Evolutionary conservation across 2,888 invertebrate species (phyloP).

Genomic region (Drosophila nigritarsus): DNA sequence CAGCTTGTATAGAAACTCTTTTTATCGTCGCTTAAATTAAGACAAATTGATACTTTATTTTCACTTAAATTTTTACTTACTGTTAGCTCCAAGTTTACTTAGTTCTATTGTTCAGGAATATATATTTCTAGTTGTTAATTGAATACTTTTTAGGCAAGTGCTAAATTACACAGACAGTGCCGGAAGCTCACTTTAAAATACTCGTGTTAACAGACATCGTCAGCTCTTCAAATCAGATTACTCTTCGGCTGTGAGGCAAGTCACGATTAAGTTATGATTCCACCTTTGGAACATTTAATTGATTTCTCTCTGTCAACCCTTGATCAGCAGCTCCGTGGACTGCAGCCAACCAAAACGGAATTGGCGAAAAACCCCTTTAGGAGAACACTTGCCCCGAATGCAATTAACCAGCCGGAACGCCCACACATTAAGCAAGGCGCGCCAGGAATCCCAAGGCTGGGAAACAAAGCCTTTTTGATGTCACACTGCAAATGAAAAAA

Average conservation of each 20-base stretch:
- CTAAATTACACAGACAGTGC: background rate
- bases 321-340: slow-evolving; percentile 55
- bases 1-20: background rate
- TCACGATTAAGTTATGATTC: background rate
- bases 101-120: background rate
- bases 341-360: slow-evolving; percentile 7
- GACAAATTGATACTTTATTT: background rate
- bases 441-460: slow-evolving; percentile 43
- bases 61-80: background rate
- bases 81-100: background rate
- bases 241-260: background rate
- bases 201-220: background rate
- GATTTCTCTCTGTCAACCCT: slow-evolving; percentile 54
- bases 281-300: slow-evolving; percentile 49
- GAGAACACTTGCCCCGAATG: slow-evolving; percentile 54
- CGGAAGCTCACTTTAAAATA: background rate
- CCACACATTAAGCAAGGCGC: slow-evolving; percentile 64
- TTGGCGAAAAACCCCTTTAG: slow-evolving; percentile 41
- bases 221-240: slow-evolving; percentile 21
- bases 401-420: slow-evolving; percentile 77
- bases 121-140: background rate
- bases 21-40: background rate
- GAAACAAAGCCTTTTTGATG: slow-evolving; percentile 68
- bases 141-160: background rate
- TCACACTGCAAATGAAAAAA: slow-evolving; percentile 53